Base-by-base conservation (phyloP, 1,140 invertebrate species). In the Caenorhabditis inopinata region DNA sequence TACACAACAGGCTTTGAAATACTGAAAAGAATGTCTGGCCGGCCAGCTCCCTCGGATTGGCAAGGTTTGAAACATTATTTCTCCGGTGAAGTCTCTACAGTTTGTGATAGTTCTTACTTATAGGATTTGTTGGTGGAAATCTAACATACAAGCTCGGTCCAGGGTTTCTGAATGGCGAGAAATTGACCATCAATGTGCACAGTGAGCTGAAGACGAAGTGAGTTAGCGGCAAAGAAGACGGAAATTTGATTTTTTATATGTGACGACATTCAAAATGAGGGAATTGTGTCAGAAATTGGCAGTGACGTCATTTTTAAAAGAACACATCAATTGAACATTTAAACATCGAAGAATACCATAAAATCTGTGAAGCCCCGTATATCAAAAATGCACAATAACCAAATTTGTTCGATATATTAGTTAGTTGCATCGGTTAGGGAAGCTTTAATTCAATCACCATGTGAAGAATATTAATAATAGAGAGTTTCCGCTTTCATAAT, bases 141-240 rank as follows among this genome's bases (percentile, higher is more conserved):
- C 82, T 87, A 32, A 79, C 85, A n/a, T 90, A 90, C 77, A 58
- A 35, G 18, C 25, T 86, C 14, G 86, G 86, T 12, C 83, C 86
- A 23, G 83, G 81, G 11, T 84, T 86, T 35, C 35, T 48, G 14
- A 76, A 80, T 32, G 46, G 47, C 25, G 35, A 78, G 29, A 77
- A 83, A 58, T 42, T 88, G 47, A 51, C 78, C 23, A 75, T 87
- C 14, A 81, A 88, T 42, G 86, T 87, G 21, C 78, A 86, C 32
- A 81, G 84, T 7, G 82, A 32, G 3, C 38, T 85, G 74, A 79
- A 88, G 68, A 84, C 74, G 3, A 81, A 77, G 79, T 80, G 35
- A 73, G 51, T 29, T 68, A 25, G 48, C 23, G 53, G 12, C n/a
- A n/a, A n/a, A 38, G 38, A 21, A 53, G 1, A 4, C 38, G 46